Evolutionary conservation across 2,888 invertebrate genomes (phyloP).

Genomic region (Lissocephala sabroskyi): DNA sequence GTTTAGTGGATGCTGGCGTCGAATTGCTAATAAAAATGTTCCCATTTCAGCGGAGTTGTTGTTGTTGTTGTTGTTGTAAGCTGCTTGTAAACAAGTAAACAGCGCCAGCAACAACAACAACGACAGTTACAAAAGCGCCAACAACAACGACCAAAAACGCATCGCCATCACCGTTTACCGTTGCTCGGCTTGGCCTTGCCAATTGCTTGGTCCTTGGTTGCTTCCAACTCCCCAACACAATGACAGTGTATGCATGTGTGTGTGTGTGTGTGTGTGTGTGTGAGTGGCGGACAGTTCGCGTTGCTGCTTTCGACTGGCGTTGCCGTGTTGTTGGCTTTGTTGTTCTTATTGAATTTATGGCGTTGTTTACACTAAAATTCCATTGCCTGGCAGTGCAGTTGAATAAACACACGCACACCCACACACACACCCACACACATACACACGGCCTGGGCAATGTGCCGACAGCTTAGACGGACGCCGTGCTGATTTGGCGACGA

Average conservation of each 20-base stretch:
- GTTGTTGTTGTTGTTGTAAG: not conserved
- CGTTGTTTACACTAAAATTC: slow-evolving; percentile 60
- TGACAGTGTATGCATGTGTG: too few species aligned
- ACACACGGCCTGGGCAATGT: not conserved
- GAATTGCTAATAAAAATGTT: too few species aligned
- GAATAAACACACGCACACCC: slow-evolving; percentile 41
- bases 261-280: too few species aligned
- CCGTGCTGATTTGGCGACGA: too few species aligned
- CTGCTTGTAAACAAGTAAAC: slow-evolving; percentile 1
- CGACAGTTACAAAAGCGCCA: not conserved
- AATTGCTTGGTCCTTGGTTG: slow-evolving; percentile 11
- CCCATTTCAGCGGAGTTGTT: not conserved
- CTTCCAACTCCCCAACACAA: not conserved
- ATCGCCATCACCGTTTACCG: not conserved
- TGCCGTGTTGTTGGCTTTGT: slow-evolving; percentile 29
- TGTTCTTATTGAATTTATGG: slow-evolving; percentile 58
- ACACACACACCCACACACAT: slow-evolving; percentile 3
- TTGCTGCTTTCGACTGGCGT: too few species aligned
- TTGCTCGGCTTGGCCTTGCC: slow-evolving; percentile 45
- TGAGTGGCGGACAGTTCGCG: not conserved
- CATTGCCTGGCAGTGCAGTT: slow-evolving; percentile 52
- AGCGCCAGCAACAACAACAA: not conserved
- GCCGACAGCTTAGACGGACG: too few species aligned
- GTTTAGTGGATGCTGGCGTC: too few species aligned
- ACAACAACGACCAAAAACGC: not conserved